phyloP scores from a whole-genome alignment of 2,113 vertebrate species.

The Platysteira castanea region DNA sequence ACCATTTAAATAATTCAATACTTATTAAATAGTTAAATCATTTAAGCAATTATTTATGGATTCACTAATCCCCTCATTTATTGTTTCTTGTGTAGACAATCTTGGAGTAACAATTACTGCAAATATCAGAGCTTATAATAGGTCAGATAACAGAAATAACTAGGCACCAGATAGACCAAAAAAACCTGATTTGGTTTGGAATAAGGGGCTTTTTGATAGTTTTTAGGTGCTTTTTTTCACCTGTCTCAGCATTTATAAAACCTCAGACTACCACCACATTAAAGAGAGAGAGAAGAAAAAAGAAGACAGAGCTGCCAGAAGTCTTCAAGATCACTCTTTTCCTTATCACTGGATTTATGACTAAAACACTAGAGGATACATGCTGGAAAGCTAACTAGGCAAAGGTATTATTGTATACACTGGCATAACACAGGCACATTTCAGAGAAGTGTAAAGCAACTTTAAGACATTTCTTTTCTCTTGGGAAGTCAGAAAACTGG shows the following conservation, averaged over 20 bases:
- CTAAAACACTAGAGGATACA: background rate
- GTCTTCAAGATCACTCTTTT: background rate
- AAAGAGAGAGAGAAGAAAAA: background rate
- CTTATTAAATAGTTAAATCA: slow-evolving; percentile 8
- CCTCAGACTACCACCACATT: background rate
- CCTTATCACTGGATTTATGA: background rate
- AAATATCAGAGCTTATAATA: background rate
- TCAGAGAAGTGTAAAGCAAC: background rate
- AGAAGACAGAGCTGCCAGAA: background rate
- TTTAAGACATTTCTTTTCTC: background rate
- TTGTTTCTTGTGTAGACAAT: background rate
- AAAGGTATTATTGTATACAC: background rate
- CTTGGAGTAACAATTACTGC: background rate
- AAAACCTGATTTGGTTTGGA: background rate
- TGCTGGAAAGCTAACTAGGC: background rate
- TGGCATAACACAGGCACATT: background rate
- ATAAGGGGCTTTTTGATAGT: background rate
- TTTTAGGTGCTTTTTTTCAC: background rate
- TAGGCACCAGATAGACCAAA: background rate
- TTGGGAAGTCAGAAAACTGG: background rate
- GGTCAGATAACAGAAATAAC: background rate
- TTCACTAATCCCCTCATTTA: background rate
- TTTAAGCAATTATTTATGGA: slow-evolving; percentile 15
- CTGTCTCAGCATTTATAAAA: background rate
- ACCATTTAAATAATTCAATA: slow-evolving; percentile 16